These are phyloP conservation scores for Drosophila funebris DNA, from an alignment of 1,140 invertebrate species.

Conservation along the genomic window DNA sequence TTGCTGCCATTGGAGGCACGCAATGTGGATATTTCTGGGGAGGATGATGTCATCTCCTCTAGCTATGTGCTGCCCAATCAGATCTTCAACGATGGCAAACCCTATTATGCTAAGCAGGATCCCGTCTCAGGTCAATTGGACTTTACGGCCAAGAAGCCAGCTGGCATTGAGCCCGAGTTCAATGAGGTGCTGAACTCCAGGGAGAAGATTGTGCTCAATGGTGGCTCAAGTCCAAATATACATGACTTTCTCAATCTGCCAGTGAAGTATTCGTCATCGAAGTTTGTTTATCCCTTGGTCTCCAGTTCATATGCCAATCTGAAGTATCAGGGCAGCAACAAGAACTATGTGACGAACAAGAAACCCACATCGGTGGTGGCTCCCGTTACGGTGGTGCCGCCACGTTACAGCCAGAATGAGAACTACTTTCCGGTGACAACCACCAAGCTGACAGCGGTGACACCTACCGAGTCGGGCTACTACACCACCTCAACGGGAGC, in stretches of 20 bases:
- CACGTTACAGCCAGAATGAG: slow-evolving; percentile 70
- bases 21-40: slow-evolving; percentile 54
- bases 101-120: slow-evolving; percentile 89
- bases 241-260: slow-evolving; percentile 89
- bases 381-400: slow-evolving; percentile 64
- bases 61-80: slow-evolving; percentile 82
- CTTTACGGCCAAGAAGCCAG: slow-evolving; percentile 86
- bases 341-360: slow-evolving; percentile 87
- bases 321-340: slow-evolving; percentile 88
- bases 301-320: slow-evolving; percentile 90
- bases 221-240: slow-evolving; percentile 86
- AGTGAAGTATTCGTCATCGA: slow-evolving; percentile 87
- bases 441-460: slow-evolving; percentile 70
- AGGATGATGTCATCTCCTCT: slow-evolving; percentile 73
- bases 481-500: slow-evolving; percentile 32
- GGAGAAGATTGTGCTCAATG: slow-evolving; percentile 72
- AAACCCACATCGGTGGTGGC: slow-evolving; percentile 84
- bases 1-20: slow-evolving; percentile 70
- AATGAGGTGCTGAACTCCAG: slow-evolving; percentile 77
- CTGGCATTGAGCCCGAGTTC: slow-evolving; percentile 79
- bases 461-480: slow-evolving; percentile 57
- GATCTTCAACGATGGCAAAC: slow-evolving; percentile 88
- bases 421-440: slow-evolving; percentile 69
- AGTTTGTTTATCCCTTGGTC: slow-evolving; percentile 88
- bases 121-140: slow-evolving; percentile 88